Percentiles rank a stretch among this genome's conserved stretches.
Conservation (phyloP, 2,888 invertebrate genomes). For the Megalurothrips usitatus region DNA sequence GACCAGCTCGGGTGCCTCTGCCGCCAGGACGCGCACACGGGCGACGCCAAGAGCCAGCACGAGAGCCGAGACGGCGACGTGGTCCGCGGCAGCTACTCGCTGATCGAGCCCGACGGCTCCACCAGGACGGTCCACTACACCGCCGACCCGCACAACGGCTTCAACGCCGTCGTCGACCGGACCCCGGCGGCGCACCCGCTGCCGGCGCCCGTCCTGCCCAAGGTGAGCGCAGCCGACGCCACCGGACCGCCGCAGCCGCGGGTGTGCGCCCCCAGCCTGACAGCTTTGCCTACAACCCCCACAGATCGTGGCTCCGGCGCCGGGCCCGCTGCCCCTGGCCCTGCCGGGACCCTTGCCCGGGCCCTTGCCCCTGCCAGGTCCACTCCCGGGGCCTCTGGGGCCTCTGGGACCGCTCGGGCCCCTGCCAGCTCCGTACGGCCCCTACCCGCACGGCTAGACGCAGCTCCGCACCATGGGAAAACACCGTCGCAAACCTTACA, state of each 20-base stretch:
- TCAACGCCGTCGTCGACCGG: slow-evolving; percentile 53
- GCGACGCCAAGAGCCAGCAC: slow-evolving; percentile 53
- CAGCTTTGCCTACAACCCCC: not conserved
- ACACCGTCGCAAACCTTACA: not conserved
- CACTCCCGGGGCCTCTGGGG: not conserved
- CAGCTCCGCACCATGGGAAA: not conserved
- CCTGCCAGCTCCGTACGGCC: not conserved
- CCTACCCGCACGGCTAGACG: not conserved
- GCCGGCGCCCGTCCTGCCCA: slow-evolving; percentile 34
- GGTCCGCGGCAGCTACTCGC: slow-evolving; percentile 53
- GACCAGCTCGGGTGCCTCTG: slow-evolving; percentile 35
- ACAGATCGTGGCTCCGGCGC: not conserved
- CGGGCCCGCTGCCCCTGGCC: not conserved
- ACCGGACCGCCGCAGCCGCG: not conserved
- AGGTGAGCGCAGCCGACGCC: not conserved
- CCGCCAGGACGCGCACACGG: slow-evolving; percentile 52
- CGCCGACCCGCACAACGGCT: slow-evolving; percentile 55
- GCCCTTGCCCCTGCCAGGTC: slow-evolving; percentile 18
- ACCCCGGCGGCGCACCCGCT: slow-evolving; percentile 35
- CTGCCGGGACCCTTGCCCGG: not conserved
- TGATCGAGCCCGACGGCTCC: slow-evolving; percentile 54
- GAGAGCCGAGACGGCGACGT: slow-evolving; percentile 53
- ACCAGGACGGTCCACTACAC: slow-evolving; percentile 54
- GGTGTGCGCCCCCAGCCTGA: not conserved
- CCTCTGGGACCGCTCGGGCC: not conserved